Evolutionary conservation across 2,797 vertebrate genomes (phyloP).

Genomic region (Periophthalmus magnuspinnatus): DNA sequence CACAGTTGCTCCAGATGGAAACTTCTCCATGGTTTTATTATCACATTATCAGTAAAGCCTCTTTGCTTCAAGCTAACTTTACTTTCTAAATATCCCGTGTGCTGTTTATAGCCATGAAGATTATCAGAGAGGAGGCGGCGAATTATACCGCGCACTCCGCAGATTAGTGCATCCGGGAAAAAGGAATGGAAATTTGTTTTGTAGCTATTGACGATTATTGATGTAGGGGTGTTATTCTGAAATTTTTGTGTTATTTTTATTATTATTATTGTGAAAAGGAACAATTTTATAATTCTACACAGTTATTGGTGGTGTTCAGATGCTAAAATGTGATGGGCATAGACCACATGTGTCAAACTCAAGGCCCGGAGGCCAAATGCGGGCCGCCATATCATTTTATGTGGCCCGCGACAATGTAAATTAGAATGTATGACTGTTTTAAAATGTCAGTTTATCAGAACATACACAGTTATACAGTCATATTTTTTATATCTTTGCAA

Average conservation of each 20-base stretch:
- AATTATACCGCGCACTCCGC: conserved; percentile 45
- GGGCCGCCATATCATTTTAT: too few relatives aligned
- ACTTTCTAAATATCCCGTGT: conserved; percentile 52
- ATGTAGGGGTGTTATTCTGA: not conserved
- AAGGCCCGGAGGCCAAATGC: too few relatives aligned
- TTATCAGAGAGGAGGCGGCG: conserved; percentile 54
- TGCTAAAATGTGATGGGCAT: too few relatives aligned
- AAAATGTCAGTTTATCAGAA: too few relatives aligned
- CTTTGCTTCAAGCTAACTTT: conserved; percentile 42
- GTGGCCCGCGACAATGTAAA: too few relatives aligned
- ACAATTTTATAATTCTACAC: not conserved
- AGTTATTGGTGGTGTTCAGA: too few relatives aligned
- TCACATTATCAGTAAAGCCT: conserved; percentile 55
- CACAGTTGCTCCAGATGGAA: conserved; percentile 49
- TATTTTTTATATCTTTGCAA: too few relatives aligned
- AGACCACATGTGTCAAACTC: too few relatives aligned
- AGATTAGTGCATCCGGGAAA: conserved; percentile 36
- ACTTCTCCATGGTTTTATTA: conserved; percentile 53
- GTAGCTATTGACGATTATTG: not conserved
- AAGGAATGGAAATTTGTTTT: not conserved
- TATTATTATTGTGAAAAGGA: not conserved
- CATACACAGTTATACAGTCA: too few relatives aligned
- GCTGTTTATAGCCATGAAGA: conserved; percentile 61
- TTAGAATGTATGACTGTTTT: too few relatives aligned
- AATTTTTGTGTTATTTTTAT: not conserved